A percentile compares a stretch with the other conserved stretches of the same genome.
Conservation (phyloP, 2,888 invertebrate species). For the Drosophila pseudotalamancana region DNA sequence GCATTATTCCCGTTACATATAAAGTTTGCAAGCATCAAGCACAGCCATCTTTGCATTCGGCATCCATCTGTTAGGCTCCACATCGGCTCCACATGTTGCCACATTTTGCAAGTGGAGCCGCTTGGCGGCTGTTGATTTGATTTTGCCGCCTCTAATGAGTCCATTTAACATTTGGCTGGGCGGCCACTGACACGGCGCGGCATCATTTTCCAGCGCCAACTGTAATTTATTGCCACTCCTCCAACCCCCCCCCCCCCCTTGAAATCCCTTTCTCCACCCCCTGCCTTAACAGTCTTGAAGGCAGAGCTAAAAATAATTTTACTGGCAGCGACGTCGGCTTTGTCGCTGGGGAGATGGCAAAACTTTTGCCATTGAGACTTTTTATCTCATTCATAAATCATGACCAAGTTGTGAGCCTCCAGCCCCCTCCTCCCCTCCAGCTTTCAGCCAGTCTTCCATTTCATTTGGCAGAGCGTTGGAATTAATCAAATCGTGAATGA, state of each 20-base stretch:
- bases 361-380: constrained; percentile 61
- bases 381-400: constrained; percentile 74
- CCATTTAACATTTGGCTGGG: constrained; percentile 61
- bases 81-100: neutral
- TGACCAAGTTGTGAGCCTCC: constrained; percentile 43
- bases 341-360: constrained; percentile 26
- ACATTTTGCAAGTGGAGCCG: constrained; percentile 2
- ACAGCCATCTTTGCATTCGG: neutral
- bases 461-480: constrained; percentile 52
- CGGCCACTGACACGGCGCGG: constrained; percentile 1
- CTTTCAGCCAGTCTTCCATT: constrained; percentile 34
- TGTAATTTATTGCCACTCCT: constrained; percentile 55
- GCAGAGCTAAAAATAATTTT: constrained; percentile 51
- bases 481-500: constrained; percentile 57
- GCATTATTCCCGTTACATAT: neutral
- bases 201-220: constrained; percentile 29
- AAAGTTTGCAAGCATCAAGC: neutral
- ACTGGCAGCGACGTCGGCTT: neutral
- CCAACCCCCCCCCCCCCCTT: neutral
- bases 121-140: constrained; percentile 24
- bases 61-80: too few relatives aligned
- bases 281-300: neutral
- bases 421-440: too few relatives aligned
- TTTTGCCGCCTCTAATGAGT: constrained; percentile 49
- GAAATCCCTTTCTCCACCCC: neutral